Percentiles rank a stretch among this genome's conserved stretches.
These are phyloP conservation scores for Jordanella pulchra DNA, from an alignment of 2,797 vertebrate species.

Conservation along the genomic window DNA sequence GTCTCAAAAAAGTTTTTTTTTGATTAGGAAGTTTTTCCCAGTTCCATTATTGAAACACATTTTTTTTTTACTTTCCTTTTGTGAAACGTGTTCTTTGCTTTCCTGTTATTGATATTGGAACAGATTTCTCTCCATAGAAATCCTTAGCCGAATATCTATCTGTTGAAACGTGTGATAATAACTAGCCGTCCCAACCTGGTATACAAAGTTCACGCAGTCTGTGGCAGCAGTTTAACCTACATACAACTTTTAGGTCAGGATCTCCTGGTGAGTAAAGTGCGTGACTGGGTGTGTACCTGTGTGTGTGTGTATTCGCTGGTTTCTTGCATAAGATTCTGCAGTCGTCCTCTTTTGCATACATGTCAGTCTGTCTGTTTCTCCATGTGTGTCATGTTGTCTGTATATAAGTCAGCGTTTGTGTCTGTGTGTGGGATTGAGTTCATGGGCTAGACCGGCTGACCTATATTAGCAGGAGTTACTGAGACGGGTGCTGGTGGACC, in stretches of 20 bases:
- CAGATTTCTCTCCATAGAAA: neutral
- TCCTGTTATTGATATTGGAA: too few relatives aligned
- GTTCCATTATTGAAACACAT: too few relatives aligned
- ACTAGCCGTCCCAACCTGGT: conserved; percentile 13
- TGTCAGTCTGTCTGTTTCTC: conserved; percentile 40
- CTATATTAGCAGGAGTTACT: conserved; percentile 59
- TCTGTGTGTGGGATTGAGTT: conserved; percentile 71
- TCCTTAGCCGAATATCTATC: neutral
- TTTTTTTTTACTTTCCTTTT: too few relatives aligned
- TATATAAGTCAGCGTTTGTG: conserved; percentile 15
- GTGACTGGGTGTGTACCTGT: neutral
- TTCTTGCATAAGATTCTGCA: conserved; percentile 27
- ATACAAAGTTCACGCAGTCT: conserved; percentile 34
- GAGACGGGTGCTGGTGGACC: conserved; percentile 19
- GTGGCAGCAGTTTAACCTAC: conserved; percentile 50
- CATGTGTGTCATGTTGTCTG: conserved; percentile 45
- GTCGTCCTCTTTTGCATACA: conserved; percentile 51
- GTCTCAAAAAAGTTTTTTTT: too few relatives aligned
- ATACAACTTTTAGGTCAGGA: conserved; percentile 27
- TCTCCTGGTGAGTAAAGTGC: neutral
- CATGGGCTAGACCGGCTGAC: conserved; percentile 62
- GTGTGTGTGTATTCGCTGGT: neutral
- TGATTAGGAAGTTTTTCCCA: too few relatives aligned
- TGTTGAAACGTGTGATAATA: conserved; percentile 22
- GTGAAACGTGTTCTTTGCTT: too few relatives aligned